Evolutionary conservation across 2,797 vertebrate species (phyloP).

Genomic region (Microtus obscurus): DNA sequence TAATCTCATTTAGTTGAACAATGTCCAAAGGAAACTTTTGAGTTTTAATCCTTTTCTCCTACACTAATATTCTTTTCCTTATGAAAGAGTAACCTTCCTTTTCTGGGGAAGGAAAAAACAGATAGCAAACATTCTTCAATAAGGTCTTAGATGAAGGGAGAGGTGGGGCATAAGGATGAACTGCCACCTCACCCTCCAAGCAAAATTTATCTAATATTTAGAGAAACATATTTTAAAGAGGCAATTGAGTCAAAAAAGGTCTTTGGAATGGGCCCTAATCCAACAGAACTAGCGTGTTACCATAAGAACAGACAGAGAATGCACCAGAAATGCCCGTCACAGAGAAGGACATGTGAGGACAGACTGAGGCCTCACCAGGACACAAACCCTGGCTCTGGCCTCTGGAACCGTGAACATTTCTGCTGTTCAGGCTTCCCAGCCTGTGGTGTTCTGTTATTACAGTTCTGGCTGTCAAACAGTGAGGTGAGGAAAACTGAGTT

Average conservation of each 20-base stretch:
- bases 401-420: not conserved
- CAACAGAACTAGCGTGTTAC: not conserved
- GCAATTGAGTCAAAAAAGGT: not conserved
- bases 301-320: slow-evolving; percentile 8
- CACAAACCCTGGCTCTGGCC: not conserved
- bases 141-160: not conserved
- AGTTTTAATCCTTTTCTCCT: slow-evolving; percentile 47
- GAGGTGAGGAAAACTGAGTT: not conserved
- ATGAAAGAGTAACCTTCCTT: not conserved
- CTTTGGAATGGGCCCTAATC: not conserved
- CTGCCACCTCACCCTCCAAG: not conserved
- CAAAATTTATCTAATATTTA: not conserved
- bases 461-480: not conserved
- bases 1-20: slow-evolving; percentile 50
- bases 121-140: not conserved
- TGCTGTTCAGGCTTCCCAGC: not conserved
- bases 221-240: slow-evolving; percentile 38
- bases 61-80: not conserved
- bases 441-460: not conserved
- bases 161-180: not conserved
- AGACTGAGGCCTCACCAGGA: not conserved
- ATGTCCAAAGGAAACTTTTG: not conserved
- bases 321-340: not conserved
- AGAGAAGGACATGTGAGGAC: not conserved
- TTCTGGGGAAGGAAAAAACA: not conserved